Evolutionary conservation across 2,888 invertebrate genomes (phyloP).

Genomic region (Phragmatobia fuliginosa): DNA sequence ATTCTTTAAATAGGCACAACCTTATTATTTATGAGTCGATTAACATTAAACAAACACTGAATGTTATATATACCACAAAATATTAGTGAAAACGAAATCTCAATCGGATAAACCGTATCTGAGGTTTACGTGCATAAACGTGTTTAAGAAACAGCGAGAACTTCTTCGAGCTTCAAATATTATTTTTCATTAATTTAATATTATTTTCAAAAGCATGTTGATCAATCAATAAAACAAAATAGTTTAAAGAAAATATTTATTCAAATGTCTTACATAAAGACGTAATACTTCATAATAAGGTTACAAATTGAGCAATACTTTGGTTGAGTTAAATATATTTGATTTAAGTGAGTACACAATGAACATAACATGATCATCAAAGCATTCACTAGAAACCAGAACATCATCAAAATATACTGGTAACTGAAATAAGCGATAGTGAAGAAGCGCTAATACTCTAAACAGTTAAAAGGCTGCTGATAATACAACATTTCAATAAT

Average conservation of each 20-base stretch:
- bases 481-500: slow-evolving; percentile 4
- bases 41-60: too few relatives aligned
- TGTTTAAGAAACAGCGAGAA: too few relatives aligned
- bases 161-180: too few relatives aligned
- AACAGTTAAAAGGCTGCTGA: slow-evolving; percentile 42
- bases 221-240: slow-evolving; percentile 23
- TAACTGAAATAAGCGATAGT: slow-evolving; percentile 72
- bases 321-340: slow-evolving; percentile 67
- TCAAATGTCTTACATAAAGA: slow-evolving; percentile 65
- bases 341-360: slow-evolving; percentile 35
- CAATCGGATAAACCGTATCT: too few relatives aligned
- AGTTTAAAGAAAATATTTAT: slow-evolving; percentile 52
- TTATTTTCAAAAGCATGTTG: too few relatives aligned
- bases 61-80: too few relatives aligned
- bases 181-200: too few relatives aligned
- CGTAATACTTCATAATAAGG: slow-evolving; percentile 57
- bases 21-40: too few relatives aligned
- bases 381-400: slow-evolving; percentile 31
- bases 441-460: slow-evolving; percentile 52
- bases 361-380: slow-evolving; percentile 35
- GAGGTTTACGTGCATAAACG: too few relatives aligned
- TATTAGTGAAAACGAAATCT: too few relatives aligned
- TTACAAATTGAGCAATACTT: slow-evolving; percentile 73
- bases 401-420: slow-evolving; percentile 51
- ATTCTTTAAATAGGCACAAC: too few relatives aligned